Evolutionary conservation across 30 jellyfish, hydroid and myxozoan genomes (phyloP).

Genomic region (Turritopsis rubra): DNA sequence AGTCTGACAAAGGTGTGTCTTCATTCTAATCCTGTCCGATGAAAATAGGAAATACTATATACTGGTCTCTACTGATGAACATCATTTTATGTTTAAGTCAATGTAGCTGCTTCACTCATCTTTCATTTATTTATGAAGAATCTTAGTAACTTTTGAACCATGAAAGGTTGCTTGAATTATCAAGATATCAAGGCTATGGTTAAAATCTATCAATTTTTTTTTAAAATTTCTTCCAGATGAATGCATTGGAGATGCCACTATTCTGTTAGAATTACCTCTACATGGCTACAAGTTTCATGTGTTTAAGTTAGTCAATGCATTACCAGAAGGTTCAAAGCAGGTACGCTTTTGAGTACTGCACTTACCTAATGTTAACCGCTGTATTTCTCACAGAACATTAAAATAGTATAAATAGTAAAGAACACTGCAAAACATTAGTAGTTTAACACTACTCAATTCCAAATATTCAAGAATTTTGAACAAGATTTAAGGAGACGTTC

Average conservation of each 20-base stretch:
- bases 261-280: slow-evolving; percentile 14
- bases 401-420: no score
- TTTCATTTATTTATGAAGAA: no score
- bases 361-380: neutral
- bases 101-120: neutral
- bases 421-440: no score
- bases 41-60: neutral
- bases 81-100: no score
- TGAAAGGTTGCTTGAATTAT: neutral
- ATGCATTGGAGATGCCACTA: neutral
- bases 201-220: neutral
- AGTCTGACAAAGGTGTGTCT: neutral
- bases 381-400: no score
- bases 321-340: slow-evolving; percentile 8
- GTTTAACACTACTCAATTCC: no score
- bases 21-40: neutral
- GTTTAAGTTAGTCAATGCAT: slow-evolving; percentile 23
- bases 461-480: no score
- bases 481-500: no score
- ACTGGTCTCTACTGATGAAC: no score
- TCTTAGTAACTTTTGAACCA: neutral
- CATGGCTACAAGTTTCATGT: slow-evolving; percentile 29
- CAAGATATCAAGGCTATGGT: neutral
- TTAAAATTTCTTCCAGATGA: neutral
- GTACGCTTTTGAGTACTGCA: no score